Base-by-base conservation (phyloP, 2,888 invertebrate genomes). In the Drosophila imparisetae region DNA sequence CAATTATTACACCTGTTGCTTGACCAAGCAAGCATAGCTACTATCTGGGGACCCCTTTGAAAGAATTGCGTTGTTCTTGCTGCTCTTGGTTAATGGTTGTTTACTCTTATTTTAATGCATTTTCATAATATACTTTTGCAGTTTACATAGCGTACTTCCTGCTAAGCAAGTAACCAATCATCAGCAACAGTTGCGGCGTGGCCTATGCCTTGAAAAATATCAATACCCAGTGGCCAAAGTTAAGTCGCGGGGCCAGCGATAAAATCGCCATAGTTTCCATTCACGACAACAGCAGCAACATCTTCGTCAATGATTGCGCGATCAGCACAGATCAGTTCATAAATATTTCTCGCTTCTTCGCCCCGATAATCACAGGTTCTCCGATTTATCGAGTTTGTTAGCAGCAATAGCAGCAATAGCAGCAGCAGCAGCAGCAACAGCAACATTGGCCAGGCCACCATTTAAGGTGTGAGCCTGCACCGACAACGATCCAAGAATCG, bases 1-100 rank as follows among this genome's bases (percentile, higher is more conserved):
- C 92, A 92, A 92, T 92, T 92, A 92, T 92, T 92, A 92, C 92
- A 92, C 92, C 92, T 92, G 92, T 88, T 90, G 79, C 65, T 68
- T 64, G 50, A 57, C 58, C 50, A 73, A 63, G 52, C 55, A 62
- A 71, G 50, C 50, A 66, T 42, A 45, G 68, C 69, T 66, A 67
- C 61, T 45, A 45, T 8, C 60, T 34, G 52, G 54, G 74, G 76
- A 72, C 72, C 80, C 76, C 74, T 81, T 54, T 50, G 8, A 34
- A 69, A 72, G 71, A 74, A 71, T 60, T 73, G 52, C 60, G 66
- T 48, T 60, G 34, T 42, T 50, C 40, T 49, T 64, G 40, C 42
- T 42, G 45, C 45, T 45, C 15, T 4, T 45, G 24, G 15, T 15
- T 8, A 21, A 21, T 36, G 57, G 45, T 49, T 67, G 11, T 54